phyloP scores from a whole-genome alignment of 2,888 invertebrate genomes.

The Bedellia somnulentella region DNA sequence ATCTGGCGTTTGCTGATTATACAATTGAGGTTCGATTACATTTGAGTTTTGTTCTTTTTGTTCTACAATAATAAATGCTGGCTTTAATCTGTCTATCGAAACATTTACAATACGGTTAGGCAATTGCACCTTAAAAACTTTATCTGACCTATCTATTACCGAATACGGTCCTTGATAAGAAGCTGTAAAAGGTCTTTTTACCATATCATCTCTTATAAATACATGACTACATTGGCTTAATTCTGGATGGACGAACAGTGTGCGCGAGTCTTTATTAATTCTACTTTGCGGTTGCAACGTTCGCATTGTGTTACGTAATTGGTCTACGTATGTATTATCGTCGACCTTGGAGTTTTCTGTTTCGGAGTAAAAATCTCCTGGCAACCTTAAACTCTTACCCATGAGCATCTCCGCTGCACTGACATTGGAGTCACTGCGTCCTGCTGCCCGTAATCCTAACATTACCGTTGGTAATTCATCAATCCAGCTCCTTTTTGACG shows the following conservation, averaged over 20 bases:
- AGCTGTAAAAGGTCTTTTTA: not conserved
- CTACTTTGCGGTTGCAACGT: not conserved
- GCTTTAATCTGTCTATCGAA: conserved; percentile 1
- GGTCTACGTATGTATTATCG: not conserved
- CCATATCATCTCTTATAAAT: not conserved
- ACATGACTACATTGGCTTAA: too few relatives aligned
- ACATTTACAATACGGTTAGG: not conserved
- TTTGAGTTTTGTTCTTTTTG: not conserved
- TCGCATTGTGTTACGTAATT: conserved; percentile 1
- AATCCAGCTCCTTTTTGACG: not conserved
- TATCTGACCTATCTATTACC: not conserved
- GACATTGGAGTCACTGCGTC: not conserved
- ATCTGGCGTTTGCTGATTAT: too few relatives aligned
- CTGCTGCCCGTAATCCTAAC: not conserved
- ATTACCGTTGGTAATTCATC: not conserved
- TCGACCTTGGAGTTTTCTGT: not conserved
- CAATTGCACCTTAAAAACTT: not conserved
- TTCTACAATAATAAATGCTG: not conserved
- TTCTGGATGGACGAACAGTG: conserved; percentile 1
- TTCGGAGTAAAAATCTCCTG: not conserved
- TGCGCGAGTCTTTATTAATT: too few relatives aligned
- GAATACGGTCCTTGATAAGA: not conserved
- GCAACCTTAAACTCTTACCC: conserved; percentile 1
- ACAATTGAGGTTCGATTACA: too few relatives aligned
- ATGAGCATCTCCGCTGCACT: not conserved